phyloP scores from a whole-genome alignment of 2,113 vertebrate genomes.

The Alaudala cheleensis region DNA sequence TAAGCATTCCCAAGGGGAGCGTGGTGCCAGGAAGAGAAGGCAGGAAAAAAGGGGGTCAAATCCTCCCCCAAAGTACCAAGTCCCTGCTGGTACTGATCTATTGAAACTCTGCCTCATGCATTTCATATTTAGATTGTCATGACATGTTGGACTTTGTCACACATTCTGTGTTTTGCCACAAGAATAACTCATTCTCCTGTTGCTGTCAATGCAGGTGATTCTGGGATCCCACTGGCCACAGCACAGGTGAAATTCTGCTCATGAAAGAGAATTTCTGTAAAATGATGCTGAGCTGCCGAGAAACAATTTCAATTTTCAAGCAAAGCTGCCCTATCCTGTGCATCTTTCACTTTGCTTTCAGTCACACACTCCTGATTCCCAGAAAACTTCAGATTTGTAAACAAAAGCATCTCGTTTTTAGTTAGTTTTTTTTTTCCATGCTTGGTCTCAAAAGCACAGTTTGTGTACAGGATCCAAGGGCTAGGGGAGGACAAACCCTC shows the following conservation, averaged over 20 bases:
- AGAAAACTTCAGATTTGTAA: neutral
- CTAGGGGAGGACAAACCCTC: neutral
- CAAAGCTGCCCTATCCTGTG: neutral
- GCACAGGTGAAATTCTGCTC: neutral
- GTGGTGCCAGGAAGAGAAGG: neutral
- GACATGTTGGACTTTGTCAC: neutral
- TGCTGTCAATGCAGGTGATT: neutral
- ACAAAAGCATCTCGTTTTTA: neutral
- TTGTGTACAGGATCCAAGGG: neutral
- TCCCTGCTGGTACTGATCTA: neutral
- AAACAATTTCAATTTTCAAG: neutral
- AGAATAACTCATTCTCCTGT: neutral
- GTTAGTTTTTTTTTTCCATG: neutral
- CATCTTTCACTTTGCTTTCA: neutral
- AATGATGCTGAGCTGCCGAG: neutral
- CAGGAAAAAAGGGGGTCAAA: neutral
- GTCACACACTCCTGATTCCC: neutral
- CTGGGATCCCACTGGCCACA: neutral
- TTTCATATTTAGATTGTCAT: neutral
- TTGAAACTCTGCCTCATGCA: neutral
- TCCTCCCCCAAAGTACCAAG: neutral
- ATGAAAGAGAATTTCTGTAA: neutral
- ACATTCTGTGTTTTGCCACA: neutral
- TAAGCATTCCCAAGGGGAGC: slow-evolving; percentile 13
- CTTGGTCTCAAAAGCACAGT: neutral